A percentile compares a stretch with the other conserved stretches of the same genome.
phyloP scores from a whole-genome alignment of 2,888 invertebrate species.

The Agonopterix arenella region DNA sequence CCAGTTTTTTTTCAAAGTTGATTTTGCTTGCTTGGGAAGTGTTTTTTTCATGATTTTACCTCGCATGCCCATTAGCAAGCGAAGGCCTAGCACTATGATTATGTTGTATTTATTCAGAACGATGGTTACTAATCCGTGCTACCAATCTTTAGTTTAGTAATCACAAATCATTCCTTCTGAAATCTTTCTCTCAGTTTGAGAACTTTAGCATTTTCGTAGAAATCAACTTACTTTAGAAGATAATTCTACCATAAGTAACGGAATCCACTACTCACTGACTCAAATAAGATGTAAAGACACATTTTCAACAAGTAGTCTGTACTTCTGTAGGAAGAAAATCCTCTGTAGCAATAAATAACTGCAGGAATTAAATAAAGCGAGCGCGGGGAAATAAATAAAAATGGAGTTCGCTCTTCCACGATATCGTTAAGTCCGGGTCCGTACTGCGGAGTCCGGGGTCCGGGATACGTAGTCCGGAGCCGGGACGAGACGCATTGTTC shows the following conservation, averaged over 20 bases:
- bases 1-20: conserved; percentile 16
- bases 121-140: too few relatives aligned
- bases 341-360: conserved; percentile 19
- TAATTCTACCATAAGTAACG: too few relatives aligned
- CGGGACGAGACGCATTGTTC: conserved; percentile 23
- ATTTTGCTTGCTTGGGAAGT: conserved; percentile 9
- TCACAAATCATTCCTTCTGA: too few relatives aligned
- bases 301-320: conserved; percentile 19
- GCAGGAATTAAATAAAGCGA: conserved; percentile 23
- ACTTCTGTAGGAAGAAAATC: conserved; percentile 5
- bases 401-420: conserved; percentile 10
- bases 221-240: too few relatives aligned
- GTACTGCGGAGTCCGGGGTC: conserved; percentile 6
- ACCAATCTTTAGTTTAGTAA: too few relatives aligned
- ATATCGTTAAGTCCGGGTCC: background rate
- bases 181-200: too few relatives aligned
- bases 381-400: conserved; percentile 21
- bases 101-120: too few relatives aligned
- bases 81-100: too few relatives aligned
- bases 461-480: background rate
- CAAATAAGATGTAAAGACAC: background rate
- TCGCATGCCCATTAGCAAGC: background rate
- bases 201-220: too few relatives aligned
- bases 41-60: conserved; percentile 3
- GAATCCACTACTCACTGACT: too few relatives aligned